Evolutionary conservation across 2,888 invertebrate species (phyloP), one percentile per base, ranked within the genome.

Genomic region (Diplazon laetatorius): DNA sequence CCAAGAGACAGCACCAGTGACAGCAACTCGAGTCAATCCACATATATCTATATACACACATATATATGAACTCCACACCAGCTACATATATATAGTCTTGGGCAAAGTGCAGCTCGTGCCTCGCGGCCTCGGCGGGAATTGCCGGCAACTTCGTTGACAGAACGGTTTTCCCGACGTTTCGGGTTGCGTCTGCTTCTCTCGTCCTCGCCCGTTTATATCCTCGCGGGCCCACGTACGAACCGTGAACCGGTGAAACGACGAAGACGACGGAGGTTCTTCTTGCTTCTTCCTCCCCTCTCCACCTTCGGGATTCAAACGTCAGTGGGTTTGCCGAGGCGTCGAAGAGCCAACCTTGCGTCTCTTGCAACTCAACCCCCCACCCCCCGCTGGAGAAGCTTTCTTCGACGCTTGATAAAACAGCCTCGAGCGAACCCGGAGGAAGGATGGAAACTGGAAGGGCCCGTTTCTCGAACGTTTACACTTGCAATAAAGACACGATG

Each of bases 101-200:
- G 18, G 37, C 8, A 9, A 14, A 12, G 59, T 59, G 35, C 25
- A 44, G 63, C 48, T 35, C 37, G 59, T 42, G 22, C 65, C 63
- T 65, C 60, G 25, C 55, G 66, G 69, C 70, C 37, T 63, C 65
- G 73, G n/a, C n/a, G n/a, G 66, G 37, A 73, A 78, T 81, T 78
- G 75, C 66, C 60, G 52, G 59, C 60, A 80, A 76, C 68, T 76
- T 81, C 77, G 80, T 78, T 78, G 81, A 81, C 80, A 76, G 75
- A 80, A 70, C 71, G 48, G 50, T 75, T n/a, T n/a, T 30, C 62
- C 66, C 65, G 70, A 60, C 60, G 70, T n/a, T n/a, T 66, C 74
- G 37, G 59, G 37, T 50, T 60, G 65, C 60, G 59, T 69, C 77
- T 50, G 68, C 25, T 55, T 55, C 57, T 70, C 60, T 59, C 55